phyloP scores from a whole-genome alignment of 2,113 vertebrate species.

The Sinocyclocheilus maitianheensis region DNA sequence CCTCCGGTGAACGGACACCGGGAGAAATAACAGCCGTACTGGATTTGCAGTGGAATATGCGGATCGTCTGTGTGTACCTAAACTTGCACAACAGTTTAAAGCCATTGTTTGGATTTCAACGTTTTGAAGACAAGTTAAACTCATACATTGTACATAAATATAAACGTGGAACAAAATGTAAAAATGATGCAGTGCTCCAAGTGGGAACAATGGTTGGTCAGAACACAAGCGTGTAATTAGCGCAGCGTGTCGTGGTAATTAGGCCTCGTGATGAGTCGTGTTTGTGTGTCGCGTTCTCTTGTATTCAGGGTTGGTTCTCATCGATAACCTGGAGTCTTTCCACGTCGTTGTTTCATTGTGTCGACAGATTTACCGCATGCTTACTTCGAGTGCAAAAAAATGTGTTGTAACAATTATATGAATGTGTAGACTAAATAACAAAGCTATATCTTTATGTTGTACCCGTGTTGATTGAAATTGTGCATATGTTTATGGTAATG shows the following conservation, averaged over 20 bases:
- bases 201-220: neutral
- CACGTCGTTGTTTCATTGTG: conserved; percentile 38
- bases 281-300: conserved; percentile 40
- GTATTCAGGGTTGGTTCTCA: conserved; percentile 42
- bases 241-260: neutral
- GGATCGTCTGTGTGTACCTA: conserved; percentile 85
- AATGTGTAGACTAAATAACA: conserved; percentile 44
- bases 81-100: conserved; percentile 82
- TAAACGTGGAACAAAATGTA: conserved; percentile 60
- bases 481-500: conserved; percentile 74
- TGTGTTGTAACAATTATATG: conserved; percentile 69
- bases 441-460: conserved; percentile 66
- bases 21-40: conserved; percentile 74
- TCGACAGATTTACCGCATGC: conserved; percentile 63
- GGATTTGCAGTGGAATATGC: conserved; percentile 90
- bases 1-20: conserved; percentile 52
- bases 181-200: neutral
- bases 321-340: neutral
- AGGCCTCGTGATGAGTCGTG: neutral
- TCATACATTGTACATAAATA: conserved; percentile 72
- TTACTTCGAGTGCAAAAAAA: conserved; percentile 59
- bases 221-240: neutral
- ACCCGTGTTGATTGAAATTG: conserved; percentile 69
- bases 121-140: conserved; percentile 75
- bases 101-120: conserved; percentile 68